phyloP scores from a whole-genome alignment of 2,888 invertebrate genomes.

The Stramonita haemastoma region DNA sequence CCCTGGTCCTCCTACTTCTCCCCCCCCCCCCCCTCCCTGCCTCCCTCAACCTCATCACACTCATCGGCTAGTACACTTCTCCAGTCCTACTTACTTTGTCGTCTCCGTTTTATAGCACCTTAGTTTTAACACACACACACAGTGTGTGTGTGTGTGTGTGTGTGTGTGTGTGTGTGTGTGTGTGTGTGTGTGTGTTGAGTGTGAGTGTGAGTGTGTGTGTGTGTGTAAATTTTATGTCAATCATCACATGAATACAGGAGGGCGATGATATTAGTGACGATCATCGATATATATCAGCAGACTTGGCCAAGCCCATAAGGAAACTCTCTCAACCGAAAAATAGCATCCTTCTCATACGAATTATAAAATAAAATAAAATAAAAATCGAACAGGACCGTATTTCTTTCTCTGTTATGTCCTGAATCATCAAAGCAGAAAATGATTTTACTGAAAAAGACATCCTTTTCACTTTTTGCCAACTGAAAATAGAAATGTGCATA shows the following conservation, averaged over 20 bases:
- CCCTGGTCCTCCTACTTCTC: too few relatives aligned
- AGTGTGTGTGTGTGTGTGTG: too few relatives aligned
- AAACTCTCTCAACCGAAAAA: not conserved
- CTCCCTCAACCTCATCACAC: too few relatives aligned
- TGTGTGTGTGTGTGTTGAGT: slow-evolving; percentile 24
- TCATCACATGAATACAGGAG: not conserved
- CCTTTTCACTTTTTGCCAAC: not conserved
- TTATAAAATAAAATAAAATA: not conserved
- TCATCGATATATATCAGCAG: not conserved
- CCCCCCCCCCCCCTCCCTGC: too few relatives aligned
- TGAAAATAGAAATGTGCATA: not conserved
- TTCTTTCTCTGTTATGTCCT: not conserved
- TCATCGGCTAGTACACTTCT: too few relatives aligned
- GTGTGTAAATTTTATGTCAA: not conserved
- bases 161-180: not conserved
- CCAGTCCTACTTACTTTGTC: too few relatives aligned
- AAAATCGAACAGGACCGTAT: not conserved
- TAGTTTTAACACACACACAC: too few relatives aligned
- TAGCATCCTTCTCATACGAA: not conserved
- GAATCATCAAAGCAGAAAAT: not conserved
- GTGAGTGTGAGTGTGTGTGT: slow-evolving; percentile 8
- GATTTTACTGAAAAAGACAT: not conserved
- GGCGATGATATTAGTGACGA: not conserved
- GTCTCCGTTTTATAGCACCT: too few relatives aligned
- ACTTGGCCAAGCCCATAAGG: not conserved